phyloP scores from a whole-genome alignment of 2,888 invertebrate genomes.

The Zhuqinia jingwanae region DNA sequence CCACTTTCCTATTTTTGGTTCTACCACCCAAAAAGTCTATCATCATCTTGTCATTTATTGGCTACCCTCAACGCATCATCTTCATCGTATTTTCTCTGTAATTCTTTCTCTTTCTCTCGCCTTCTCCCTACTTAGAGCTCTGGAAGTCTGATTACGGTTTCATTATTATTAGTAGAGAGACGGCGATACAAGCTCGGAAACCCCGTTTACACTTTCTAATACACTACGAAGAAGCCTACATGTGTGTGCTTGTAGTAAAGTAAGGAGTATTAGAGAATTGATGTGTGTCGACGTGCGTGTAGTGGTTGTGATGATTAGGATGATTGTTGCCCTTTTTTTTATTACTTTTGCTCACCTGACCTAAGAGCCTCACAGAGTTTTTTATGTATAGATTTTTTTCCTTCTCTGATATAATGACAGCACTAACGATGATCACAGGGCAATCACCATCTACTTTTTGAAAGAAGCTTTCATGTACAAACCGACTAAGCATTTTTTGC shows the following conservation, averaged over 20 bases:
- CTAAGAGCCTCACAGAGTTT: background rate
- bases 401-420: background rate
- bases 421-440: background rate
- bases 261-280: background rate
- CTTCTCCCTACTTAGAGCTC: too few species aligned
- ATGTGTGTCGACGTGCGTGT: background rate
- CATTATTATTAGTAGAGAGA: too few species aligned
- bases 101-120: background rate
- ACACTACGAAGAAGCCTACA: too few species aligned
- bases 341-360: conserved; percentile 22
- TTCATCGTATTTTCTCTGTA: conserved; percentile 1
- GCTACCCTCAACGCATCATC: conserved; percentile 19
- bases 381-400: background rate
- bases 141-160: conserved; percentile 34
- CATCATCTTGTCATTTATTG: conserved; percentile 35
- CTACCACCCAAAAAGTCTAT: background rate
- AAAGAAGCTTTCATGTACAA: too few species aligned
- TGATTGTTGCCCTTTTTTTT: conserved; percentile 34
- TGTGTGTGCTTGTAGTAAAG: background rate
- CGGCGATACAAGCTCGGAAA: too few species aligned
- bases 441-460: background rate
- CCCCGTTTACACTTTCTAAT: too few species aligned
- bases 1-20: background rate
- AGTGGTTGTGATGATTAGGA: conserved; percentile 19
- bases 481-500: too few species aligned